Evolutionary conservation across 2,888 invertebrate species (phyloP).

Genomic region (Chloroclysta siterata): DNA sequence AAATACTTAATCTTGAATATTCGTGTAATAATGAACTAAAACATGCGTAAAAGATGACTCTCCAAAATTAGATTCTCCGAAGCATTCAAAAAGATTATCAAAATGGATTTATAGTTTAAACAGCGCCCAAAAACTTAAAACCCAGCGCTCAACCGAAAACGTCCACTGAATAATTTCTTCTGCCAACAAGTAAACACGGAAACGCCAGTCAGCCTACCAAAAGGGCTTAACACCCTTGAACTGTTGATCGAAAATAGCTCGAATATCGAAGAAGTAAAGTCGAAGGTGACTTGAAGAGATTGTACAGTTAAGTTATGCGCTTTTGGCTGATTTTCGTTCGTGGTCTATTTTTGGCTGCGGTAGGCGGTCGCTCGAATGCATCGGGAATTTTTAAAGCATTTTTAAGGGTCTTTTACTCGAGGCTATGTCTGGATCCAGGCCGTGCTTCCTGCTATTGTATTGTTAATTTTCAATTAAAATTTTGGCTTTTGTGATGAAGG

Average conservation of each 20-base stretch:
- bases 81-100: slow-evolving; percentile 12
- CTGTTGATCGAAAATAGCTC: slow-evolving; percentile 24
- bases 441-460: slow-evolving; percentile 80
- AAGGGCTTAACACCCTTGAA: slow-evolving; percentile 30
- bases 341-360: slow-evolving; percentile 82
- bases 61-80: slow-evolving; percentile 2
- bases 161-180: slow-evolving; percentile 71
- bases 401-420: slow-evolving; percentile 68
- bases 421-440: slow-evolving; percentile 71
- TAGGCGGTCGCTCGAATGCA: slow-evolving; percentile 80
- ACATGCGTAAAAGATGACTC: neutral
- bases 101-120: neutral
- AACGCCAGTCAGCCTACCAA: slow-evolving; percentile 32
- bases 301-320: neutral
- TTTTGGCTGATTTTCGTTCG: slow-evolving; percentile 12
- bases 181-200: slow-evolving; percentile 74
- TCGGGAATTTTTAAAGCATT: slow-evolving; percentile 67
- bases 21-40: neutral
- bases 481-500: slow-evolving; percentile 24
- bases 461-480: slow-evolving; percentile 64
- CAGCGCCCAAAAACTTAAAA: slow-evolving; percentile 42
- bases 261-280: slow-evolving; percentile 17
- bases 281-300: slow-evolving; percentile 23
- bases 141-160: slow-evolving; percentile 58
- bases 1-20: too few species aligned